Base-by-base conservation (phyloP, 2,888 invertebrate genomes). In the Petrophora chlorosata region DNA sequence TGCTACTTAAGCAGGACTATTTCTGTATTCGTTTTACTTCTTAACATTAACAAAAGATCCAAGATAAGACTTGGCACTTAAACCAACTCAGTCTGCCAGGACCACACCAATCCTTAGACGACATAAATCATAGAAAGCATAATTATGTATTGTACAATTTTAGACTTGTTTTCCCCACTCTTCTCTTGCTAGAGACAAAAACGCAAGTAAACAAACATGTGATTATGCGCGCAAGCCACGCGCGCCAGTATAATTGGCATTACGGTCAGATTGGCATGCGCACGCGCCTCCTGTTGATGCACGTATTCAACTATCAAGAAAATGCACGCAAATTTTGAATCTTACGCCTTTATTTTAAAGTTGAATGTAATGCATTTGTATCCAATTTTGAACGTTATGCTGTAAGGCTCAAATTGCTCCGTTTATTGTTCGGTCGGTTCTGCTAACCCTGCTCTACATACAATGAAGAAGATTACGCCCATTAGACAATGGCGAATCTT, bases 171-270 rank as follows among this genome's bases (percentile, higher is more conserved):
- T 0, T 10, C 3, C 30, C 16, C 3, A 13, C n/a, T 9, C 22
- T 22, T 26, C 23, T 23, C 29, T 38, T 17, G 28, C 9, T n/a
- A 12, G 10, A 8, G 5, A 12, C 7, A 19, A 33, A 38, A 39
- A 34, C 41, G 23, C 14, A 35, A 32, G 54, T 56, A 59, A 59
- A 56, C 56, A 59, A 59, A 52, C 59, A 40, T 5, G 22, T 22
- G 32, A 54, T 56, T 56, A 40, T 38, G 54, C 44, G 47, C 39
- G 49, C 53, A 17, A 40, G 10, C 22, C 56, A 53, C 53, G 59
- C 56, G 45, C 43, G 15, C 5, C 25, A 33, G 5, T 15, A 22
- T 36, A 40, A 48, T 53, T 52, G 38, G 35, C 28, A 47, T 36
- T 56, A 43, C 51, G 49, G 38, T 53, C 40, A 41, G 22, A 38